Base-by-base conservation (phyloP, 2,888 invertebrate genomes). In the Podotricha telesiphe region DNA sequence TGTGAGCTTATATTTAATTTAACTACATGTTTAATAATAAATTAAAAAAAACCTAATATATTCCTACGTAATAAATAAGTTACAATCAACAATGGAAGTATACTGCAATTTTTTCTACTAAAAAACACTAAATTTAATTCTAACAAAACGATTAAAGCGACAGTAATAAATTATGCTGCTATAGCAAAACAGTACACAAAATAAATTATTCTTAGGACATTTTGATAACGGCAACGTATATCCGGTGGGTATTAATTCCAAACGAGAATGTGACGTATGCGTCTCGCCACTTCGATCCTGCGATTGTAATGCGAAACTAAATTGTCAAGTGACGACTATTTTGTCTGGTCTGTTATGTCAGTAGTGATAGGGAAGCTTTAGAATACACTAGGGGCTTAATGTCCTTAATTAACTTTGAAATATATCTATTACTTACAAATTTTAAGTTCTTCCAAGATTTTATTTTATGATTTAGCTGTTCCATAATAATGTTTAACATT, bases 221-320 rank as follows among this genome's bases (percentile, higher is more conserved):
- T 17, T 51, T 51, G 17, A 34, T 63, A 70, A 70, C 67, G 70
- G 68, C 58, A 50, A 72, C 61, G 59, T 17, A 53, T 68, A 42
- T 64, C 66, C 63, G n/a, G 66, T 61, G 69, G 70, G 62, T 71
- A 73, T 73, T 73, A 75, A 88, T 87, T 86, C 81, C 78, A 79
- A 80, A 82, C 77, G 77, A 70, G 72, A 77, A 76, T 75, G 78
- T 88, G 87, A 87, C 84, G 84, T 82, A 87, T 87, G 86, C 72
- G 89, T 89, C 89, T 89, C 86, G 90, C 87, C 90, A 73, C 68
- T 86, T 89, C 88, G 88, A 89, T 87, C 86, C 80, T 75, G 75
- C 74, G 69, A 69, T 74, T 73, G 77, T 74, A 70, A 75, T 65
- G 53, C 65, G 70, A 75, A 71, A 73, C 72, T 63, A 65, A 65